Percentiles rank a stretch among this genome's conserved stretches.
These are phyloP conservation scores for Ranitomeya imitator DNA, from an alignment of 2,113 vertebrate species.

Conservation along the genomic window DNA sequence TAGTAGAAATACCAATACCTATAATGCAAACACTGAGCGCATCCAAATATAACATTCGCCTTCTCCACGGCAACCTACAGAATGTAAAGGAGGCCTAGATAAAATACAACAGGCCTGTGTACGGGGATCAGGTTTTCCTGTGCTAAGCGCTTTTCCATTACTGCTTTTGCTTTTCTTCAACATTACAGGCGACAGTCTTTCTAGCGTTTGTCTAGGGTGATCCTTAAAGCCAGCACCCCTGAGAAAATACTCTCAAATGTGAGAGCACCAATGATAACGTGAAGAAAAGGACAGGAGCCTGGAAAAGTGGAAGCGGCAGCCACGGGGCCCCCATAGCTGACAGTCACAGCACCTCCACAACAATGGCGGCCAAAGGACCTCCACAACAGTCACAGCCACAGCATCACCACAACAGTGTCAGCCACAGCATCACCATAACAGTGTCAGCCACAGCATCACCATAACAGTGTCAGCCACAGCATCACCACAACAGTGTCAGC, in stretches of 20 bases:
- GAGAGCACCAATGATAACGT: no score
- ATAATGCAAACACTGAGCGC: slow-evolving; percentile 16
- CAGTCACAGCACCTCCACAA: background rate
- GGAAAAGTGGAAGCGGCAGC: no score
- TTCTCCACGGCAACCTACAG: background rate
- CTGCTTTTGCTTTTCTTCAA: background rate
- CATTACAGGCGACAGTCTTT: background rate
- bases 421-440: background rate
- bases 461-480: background rate
- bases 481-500: background rate
- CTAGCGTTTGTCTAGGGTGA: no score
- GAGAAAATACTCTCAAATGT: no score
- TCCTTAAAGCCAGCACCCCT: no score
- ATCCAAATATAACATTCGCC: slow-evolving; percentile 22
- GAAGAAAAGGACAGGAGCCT: no score
- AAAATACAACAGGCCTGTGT: background rate
- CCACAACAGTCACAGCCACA: background rate
- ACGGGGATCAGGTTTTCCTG: background rate
- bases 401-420: background rate
- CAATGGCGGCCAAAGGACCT: background rate
- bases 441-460: background rate
- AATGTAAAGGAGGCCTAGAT: background rate
- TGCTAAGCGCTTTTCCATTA: background rate
- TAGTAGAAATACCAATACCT: slow-evolving; percentile 25
- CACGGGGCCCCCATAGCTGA: no score